A percentile compares a stretch with the other conserved stretches of the same genome.
Evolutionary conservation across 2,113 vertebrate species (phyloP).

Genomic region (Paradoxurus hermaphroditus): DNA sequence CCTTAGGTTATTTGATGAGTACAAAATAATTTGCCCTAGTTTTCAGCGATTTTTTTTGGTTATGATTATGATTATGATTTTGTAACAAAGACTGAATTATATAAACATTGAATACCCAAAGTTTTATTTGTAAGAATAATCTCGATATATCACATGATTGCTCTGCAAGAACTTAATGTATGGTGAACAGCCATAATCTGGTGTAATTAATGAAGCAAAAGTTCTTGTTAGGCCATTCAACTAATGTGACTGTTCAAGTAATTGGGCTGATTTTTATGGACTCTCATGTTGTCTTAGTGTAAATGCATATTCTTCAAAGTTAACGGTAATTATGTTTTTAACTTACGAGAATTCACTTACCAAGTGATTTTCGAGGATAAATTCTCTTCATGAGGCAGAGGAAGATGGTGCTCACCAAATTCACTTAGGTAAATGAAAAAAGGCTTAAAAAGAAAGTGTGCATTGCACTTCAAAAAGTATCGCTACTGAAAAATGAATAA

Average conservation of each 20-base stretch:
- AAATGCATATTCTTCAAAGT: conserved; percentile 26
- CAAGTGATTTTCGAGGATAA: background rate
- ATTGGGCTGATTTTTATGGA: conserved; percentile 1
- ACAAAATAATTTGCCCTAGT: background rate
- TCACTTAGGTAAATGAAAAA: conserved; percentile 47
- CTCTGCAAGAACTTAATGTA: background rate
- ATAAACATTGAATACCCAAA: background rate
- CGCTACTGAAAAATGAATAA: conserved; percentile 43
- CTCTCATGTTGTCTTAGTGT: background rate
- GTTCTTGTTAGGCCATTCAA: conserved; percentile 5
- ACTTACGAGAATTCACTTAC: conserved; percentile 40
- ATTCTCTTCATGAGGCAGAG: background rate
- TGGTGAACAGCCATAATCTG: background rate
- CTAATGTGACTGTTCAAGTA: conserved; percentile 14
- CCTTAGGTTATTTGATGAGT: background rate
- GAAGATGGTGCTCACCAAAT: background rate
- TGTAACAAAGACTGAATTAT: background rate
- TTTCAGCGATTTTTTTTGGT: background rate
- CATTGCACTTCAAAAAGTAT: conserved; percentile 19
- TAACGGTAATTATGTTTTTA: conserved; percentile 34
- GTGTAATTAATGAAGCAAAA: conserved; percentile 32
- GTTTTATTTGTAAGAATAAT: conserved; percentile 24
- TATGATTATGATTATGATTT: background rate
- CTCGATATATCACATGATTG: background rate
- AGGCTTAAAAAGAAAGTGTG: conserved; percentile 42